Evolutionary conservation across 1,140 invertebrate species (phyloP), one percentile per base, ranked within the genome.

Genomic region (Drosophila nikananu): DNA sequence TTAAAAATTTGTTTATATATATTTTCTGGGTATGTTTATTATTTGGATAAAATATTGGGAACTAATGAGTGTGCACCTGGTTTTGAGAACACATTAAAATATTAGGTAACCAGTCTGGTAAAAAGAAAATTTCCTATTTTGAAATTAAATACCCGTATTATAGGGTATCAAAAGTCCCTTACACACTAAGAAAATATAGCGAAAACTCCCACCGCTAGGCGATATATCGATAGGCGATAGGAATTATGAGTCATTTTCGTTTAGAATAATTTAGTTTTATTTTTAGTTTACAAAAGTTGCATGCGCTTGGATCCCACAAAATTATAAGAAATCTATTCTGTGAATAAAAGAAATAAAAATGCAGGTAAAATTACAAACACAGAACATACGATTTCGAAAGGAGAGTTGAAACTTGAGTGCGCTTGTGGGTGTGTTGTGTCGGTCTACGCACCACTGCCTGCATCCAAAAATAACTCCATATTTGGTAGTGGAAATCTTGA

Each of bases 401-500:
- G 27, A 27, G 2, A 1, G 15, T 5, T 27, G 17, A 13, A 25
- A 8, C 25, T 27, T 13, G 21, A n/a, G 2, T 8, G 12, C 8
- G 1, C 13, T 12, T 48, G 41, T 68, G 74, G 51, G 55, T 51
- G 75, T 46, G 25, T 60, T 60, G 63, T 13, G 32, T 35, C 12
- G 3, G 32, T 35, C 35, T 27, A 42, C 48, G 58, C 35, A n/a
- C 35, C 54, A n/a, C 35, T 37, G 30, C 32, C 27, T 82, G 74
- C 80, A 78, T 15, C 15, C 37, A 42, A 59, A 82, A 67, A 35
- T 67, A 49, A 83, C 25, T 48, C 83, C 83, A 83, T 89, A 87
- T 87, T 66, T 89, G 83, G 83, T 48, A 72, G 21, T 41, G 42
- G 74, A 63, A 65, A 63, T 74, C 37, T 27, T 89, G 59, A 89